Evolutionary conservation across 2,797 vertebrate species (phyloP), one percentile per base, ranked within the genome.

Genomic region (Lepidocolaptes lacrymiger): DNA sequence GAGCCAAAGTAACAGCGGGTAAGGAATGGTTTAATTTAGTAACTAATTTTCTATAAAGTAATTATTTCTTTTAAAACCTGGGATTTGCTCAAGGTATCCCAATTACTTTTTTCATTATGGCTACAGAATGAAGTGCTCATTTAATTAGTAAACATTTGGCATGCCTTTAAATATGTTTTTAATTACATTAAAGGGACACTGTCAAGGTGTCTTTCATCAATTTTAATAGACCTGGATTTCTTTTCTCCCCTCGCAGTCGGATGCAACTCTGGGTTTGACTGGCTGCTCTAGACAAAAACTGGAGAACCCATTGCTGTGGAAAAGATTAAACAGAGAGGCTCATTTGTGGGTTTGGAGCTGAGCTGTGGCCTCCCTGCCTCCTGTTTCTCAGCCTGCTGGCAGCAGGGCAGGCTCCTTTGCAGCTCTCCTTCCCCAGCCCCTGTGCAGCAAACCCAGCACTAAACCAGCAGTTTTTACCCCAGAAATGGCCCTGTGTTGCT

Each of bases 81-180:
- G 41, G 78, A 87, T 80, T 95, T 83, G 48, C 61, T 91, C 22
- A 36, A 96, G 93, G 74, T 78, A 61, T 85, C 71, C 82, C 91
- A 76, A 87, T 91, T 92, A 74, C 76, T 91, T 82, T 78, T 93
- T 86, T 82, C 92, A 94, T 95, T 92, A 92, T 58, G 73, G 52
- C 55, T 83, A 73, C 64, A 74, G 85, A 95, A 92, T 74, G 77
- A 94, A 94, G 89, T 4, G 10, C 58, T 88, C 6, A 15, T 90
- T 92, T 95, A 93, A 97, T 97, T 97, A 96, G 93, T 91, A 97
- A 97, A 96, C 93, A 93, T 93, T 97, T 97, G 95, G 94, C 85
- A 76, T 78, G 93, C 72, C 82, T 95, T 90, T 95, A 93, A 97
- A 96, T 90, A 87, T 79, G 74, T 62, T 96, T 97, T 96, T 96